Conservation (phyloP, 2,113 vertebrate species). For the Leptodactylus fuscus region DNA sequence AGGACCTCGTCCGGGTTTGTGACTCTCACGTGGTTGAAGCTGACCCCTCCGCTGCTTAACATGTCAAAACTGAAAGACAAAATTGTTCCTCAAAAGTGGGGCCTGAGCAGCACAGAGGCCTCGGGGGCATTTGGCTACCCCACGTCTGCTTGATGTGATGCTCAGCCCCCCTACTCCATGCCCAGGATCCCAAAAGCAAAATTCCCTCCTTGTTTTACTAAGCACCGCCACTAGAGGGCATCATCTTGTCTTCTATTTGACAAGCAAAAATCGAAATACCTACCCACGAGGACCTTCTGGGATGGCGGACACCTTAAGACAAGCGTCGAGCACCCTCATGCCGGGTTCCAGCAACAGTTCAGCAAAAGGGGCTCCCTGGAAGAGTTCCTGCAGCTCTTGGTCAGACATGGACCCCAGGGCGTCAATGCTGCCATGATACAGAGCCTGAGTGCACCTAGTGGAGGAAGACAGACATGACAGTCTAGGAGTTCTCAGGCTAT, state of each 20-base stretch:
- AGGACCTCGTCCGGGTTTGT: conserved; percentile 88
- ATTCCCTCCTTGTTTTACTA: too few relatives aligned
- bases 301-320: conserved; percentile 83
- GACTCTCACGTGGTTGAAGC: conserved; percentile 84
- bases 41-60: conserved; percentile 87
- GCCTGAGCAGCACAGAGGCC: too few relatives aligned
- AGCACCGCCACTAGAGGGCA: not conserved
- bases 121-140: too few relatives aligned
- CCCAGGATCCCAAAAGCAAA: too few relatives aligned
- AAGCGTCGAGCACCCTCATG: conserved; percentile 85
- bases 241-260: not conserved
- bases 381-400: conserved; percentile 88
- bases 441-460: conserved; percentile 85
- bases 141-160: too few relatives aligned
- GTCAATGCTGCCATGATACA: conserved; percentile 83
- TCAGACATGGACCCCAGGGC: conserved; percentile 91
- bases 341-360: conserved; percentile 91
- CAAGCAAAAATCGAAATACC: not conserved
- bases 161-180: too few relatives aligned
- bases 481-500: too few relatives aligned
- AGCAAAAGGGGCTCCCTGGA: conserved; percentile 82
- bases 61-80: conserved; percentile 82
- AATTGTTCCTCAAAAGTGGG: too few relatives aligned
- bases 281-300: conserved; percentile 90
- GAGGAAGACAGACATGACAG: conserved; percentile 29